A percentile compares a stretch with the other conserved stretches of the same genome.
Evolutionary conservation across 2,113 vertebrate species (phyloP).

Genomic region (Chaetura pelagica): DNA sequence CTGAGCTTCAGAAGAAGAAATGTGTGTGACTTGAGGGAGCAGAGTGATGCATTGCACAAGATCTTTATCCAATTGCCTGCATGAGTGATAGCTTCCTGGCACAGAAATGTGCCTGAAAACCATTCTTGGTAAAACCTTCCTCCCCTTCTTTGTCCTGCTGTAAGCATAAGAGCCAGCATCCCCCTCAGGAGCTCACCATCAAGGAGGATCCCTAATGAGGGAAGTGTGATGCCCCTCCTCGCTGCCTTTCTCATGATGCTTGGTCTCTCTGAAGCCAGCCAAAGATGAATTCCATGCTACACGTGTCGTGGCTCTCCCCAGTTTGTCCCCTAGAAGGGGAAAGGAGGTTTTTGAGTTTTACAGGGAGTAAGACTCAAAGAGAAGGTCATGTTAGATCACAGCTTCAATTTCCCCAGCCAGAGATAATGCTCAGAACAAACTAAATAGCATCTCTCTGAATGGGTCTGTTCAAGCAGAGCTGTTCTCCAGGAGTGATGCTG

Average conservation of each 20-base stretch:
- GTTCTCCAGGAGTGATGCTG: neutral
- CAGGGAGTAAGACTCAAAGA: neutral
- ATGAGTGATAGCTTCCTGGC: neutral
- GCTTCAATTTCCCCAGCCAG: neutral
- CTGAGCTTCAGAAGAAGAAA: slow-evolving; percentile 1
- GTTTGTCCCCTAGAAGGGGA: neutral
- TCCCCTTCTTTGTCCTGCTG: neutral
- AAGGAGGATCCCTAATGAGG: neutral
- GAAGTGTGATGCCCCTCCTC: neutral
- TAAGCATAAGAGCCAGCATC: neutral
- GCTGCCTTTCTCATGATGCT: neutral
- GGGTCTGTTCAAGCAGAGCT: neutral
- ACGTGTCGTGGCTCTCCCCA: neutral
- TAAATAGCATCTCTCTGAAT: neutral
- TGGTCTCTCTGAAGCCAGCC: neutral
- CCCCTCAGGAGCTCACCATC: neutral
- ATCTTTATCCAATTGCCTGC: neutral
- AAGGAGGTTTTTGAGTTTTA: neutral
- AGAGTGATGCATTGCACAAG: slow-evolving; percentile 9
- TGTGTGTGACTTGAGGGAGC: neutral
- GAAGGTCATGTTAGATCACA: accelerated
- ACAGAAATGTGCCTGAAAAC: neutral
- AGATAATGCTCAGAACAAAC: neutral
- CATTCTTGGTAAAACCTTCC: neutral
- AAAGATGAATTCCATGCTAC: neutral